Percentiles rank a stretch among this genome's conserved stretches.
Conservation (phyloP, 2,113 vertebrate genomes). For the Craseonycteris thonglongyai region DNA sequence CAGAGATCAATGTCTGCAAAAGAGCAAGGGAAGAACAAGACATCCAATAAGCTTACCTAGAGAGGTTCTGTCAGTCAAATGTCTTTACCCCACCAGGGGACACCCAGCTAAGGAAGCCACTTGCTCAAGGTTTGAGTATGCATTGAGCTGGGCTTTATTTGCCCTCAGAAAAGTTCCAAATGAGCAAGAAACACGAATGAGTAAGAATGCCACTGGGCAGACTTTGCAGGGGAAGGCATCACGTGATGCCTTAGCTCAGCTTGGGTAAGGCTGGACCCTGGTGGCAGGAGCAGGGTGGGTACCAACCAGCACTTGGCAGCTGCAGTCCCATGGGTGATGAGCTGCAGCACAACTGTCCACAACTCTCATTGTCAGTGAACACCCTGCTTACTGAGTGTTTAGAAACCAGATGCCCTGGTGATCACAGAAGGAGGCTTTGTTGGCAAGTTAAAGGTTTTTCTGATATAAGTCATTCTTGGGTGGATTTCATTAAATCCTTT, state of each 20-base stretch:
- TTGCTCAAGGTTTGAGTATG: neutral
- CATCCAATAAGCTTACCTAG: neutral
- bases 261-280: neutral
- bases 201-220: neutral
- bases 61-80: neutral
- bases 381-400: neutral
- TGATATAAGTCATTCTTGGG: neutral
- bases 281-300: neutral
- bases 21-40: neutral
- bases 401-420: neutral
- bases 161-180: neutral
- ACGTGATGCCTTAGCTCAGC: neutral
- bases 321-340: neutral
- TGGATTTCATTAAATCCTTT: constrained; percentile 18
- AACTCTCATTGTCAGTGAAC: neutral
- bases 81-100: neutral
- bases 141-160: neutral
- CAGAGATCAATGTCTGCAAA: neutral
- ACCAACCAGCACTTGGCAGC: neutral
- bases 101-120: neutral
- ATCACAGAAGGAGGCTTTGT: neutral
- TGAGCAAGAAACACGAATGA: neutral
- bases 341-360: neutral
- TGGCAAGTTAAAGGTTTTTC: constrained; percentile 31
- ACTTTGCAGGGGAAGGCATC: neutral